Conservation (phyloP, 2,888 invertebrate species). For the Tanytarsus gracilentus region DNA sequence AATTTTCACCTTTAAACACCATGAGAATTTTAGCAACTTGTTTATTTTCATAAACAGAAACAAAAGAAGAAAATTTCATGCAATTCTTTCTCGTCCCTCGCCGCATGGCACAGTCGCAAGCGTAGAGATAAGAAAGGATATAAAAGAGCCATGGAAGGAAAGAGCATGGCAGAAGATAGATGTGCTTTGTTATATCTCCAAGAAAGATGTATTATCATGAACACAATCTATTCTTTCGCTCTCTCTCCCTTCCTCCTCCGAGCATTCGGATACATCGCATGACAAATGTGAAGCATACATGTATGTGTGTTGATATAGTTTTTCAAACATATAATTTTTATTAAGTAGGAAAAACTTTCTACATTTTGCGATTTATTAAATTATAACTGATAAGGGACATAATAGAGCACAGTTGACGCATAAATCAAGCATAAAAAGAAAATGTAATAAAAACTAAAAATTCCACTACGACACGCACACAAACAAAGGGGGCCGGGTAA, state of each 20-base stretch:
- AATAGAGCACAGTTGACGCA: too few species aligned
- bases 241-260: neutral
- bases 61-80: neutral
- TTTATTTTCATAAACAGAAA: too few species aligned
- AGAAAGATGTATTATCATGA: constrained; percentile 28
- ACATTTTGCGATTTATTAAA: neutral
- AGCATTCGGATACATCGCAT: neutral
- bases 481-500: neutral
- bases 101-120: neutral
- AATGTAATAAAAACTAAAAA: constrained; percentile 3
- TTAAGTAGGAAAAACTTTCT: neutral
- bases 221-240: constrained; percentile 10
- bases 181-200: constrained; percentile 22
- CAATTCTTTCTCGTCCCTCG: neutral
- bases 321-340: neutral
- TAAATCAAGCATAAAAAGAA: neutral
- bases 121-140: neutral
- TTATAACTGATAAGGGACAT: too few species aligned
- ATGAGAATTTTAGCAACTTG: too few species aligned
- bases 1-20: too few species aligned
- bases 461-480: constrained; percentile 11
- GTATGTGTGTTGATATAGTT: neutral
- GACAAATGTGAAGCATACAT: neutral
- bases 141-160: neutral
- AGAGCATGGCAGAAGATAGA: constrained; percentile 19